phyloP scores from a whole-genome alignment of 2,113 vertebrate species.

The Tichodroma muraria region DNA sequence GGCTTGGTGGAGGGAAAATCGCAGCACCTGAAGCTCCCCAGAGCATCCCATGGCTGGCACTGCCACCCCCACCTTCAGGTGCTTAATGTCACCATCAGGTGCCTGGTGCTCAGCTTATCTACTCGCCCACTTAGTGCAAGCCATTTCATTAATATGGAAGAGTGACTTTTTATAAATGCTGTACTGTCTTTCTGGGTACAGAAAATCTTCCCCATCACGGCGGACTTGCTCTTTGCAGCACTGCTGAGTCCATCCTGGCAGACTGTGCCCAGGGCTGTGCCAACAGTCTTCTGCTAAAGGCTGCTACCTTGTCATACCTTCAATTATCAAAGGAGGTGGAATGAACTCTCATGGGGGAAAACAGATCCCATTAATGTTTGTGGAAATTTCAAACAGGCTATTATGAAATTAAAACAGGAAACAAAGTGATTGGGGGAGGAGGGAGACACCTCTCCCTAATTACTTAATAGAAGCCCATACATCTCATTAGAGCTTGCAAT shows the following conservation, averaged over 20 bases:
- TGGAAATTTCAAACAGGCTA: background rate
- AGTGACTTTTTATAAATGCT: background rate
- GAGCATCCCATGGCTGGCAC: background rate
- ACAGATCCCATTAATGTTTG: background rate
- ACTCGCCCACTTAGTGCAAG: background rate
- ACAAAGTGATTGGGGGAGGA: accelerated
- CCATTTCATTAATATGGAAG: background rate
- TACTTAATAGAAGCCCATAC: background rate
- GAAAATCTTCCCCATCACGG: background rate
- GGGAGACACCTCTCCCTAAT: background rate
- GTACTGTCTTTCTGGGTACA: background rate
- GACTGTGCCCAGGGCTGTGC: background rate
- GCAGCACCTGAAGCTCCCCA: background rate
- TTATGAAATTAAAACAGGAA: constrained; percentile 17
- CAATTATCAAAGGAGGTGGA: background rate
- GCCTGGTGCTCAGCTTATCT: background rate
- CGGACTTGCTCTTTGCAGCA: background rate
- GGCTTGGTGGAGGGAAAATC: background rate
- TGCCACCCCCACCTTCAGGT: background rate
- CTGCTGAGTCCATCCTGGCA: background rate
- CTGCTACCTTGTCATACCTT: background rate
- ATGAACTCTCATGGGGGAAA: background rate
- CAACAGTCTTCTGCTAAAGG: background rate
- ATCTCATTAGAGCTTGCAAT: background rate
- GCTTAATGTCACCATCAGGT: background rate